phyloP scores from a whole-genome alignment of 1,140 invertebrate species.

The Sinonovacula constricta region DNA sequence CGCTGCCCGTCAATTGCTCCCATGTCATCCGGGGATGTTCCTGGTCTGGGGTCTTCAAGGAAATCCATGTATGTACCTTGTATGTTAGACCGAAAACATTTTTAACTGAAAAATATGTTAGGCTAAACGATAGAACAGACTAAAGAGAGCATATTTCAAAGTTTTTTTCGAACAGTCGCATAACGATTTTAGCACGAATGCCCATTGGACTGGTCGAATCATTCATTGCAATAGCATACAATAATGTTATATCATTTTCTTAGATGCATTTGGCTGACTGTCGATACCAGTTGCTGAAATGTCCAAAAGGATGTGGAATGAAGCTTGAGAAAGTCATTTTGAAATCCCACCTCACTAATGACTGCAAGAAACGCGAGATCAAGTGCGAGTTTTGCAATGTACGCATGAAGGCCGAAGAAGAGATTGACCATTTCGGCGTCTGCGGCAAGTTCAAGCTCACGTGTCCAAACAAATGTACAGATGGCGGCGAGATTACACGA shows the following conservation, averaged over 20 bases:
- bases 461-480: conserved; percentile 90
- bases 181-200: too few relatives aligned
- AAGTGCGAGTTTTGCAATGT: conserved; percentile 92
- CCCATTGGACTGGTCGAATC: too few relatives aligned
- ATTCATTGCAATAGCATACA: too few relatives aligned
- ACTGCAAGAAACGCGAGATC: conserved; percentile 92
- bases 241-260: too few relatives aligned
- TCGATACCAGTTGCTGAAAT: conserved; percentile 92
- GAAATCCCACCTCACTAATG: conserved; percentile 88
- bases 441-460: conserved; percentile 90
- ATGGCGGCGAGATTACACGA: conserved; percentile 85
- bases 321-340: conserved; percentile 90
- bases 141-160: neutral
- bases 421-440: conserved; percentile 86
- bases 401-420: conserved; percentile 55
- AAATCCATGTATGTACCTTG: conserved; percentile 57
- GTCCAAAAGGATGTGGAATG: conserved; percentile 91
- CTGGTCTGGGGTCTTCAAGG: conserved; percentile 96
- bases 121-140: neutral
- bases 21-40: conserved; percentile 95
- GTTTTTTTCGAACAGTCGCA: too few relatives aligned
- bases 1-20: conserved; percentile 88
- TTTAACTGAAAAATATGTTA: too few relatives aligned
- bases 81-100: too few relatives aligned
- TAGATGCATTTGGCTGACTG: conserved; percentile 94